These are phyloP conservation scores for Enteromius paludinosus DNA, from an alignment of 2,797 vertebrate genomes.

Conservation along the genomic window DNA sequence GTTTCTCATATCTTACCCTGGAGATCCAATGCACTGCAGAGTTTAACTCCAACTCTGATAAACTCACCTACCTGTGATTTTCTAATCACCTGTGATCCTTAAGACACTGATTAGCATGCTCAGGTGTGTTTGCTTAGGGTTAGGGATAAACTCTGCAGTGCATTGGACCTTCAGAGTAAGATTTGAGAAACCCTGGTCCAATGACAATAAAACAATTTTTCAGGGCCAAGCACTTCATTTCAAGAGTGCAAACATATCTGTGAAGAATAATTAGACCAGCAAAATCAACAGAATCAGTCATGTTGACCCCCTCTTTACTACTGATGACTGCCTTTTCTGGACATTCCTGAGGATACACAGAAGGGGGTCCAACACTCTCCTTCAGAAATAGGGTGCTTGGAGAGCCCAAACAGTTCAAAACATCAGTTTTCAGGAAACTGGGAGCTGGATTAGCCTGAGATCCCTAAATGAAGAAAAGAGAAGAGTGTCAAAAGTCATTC, in stretches of 20 bases:
- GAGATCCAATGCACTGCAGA: too few relatives aligned
- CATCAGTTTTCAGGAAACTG: slow-evolving; percentile 29
- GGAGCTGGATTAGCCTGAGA: slow-evolving; percentile 17
- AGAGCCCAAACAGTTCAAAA: slow-evolving; percentile 37
- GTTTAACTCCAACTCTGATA: too few relatives aligned
- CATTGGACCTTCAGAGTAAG: too few relatives aligned
- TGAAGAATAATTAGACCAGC: slow-evolving; percentile 1
- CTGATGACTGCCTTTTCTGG: neutral
- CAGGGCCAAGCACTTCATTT: slow-evolving; percentile 15
- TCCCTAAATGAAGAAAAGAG: neutral
- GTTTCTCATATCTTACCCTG: too few relatives aligned
- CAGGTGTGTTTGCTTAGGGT: too few relatives aligned
- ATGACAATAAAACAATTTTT: neutral
- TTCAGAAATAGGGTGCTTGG: slow-evolving; percentile 23
- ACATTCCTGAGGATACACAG: neutral
- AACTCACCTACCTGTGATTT: too few relatives aligned
- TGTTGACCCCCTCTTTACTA: slow-evolving; percentile 10
- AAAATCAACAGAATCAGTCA: slow-evolving; percentile 16
- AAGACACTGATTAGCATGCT: too few relatives aligned
- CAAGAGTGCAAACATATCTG: neutral
- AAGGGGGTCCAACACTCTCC: slow-evolving; percentile 10
- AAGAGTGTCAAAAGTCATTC: too few relatives aligned
- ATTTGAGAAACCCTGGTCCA: too few relatives aligned
- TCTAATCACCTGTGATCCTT: too few relatives aligned
- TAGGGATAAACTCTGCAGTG: too few relatives aligned